Base-by-base conservation (phyloP, 2,797 vertebrate species). In the Enteromius treurensis region DNA sequence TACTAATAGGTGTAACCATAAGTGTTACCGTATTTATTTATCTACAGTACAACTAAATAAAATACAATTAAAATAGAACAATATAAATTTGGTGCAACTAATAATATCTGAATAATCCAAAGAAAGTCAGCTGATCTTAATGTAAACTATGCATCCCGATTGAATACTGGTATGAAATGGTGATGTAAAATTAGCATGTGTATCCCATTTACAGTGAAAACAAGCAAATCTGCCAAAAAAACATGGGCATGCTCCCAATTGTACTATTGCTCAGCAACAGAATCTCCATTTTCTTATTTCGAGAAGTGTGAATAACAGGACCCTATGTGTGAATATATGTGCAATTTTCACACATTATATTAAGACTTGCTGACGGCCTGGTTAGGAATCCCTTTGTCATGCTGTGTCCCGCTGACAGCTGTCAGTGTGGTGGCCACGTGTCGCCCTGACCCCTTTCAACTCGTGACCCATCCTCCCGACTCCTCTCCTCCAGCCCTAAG, bases 321-420 rank as follows among this genome's bases (percentile, higher is more conserved):
- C 1, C 5, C n/a, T 29, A 37, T 82, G 69, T 81, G 60, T 76
- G 3, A 45, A 8, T 83, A 26, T 11, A 77, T 76, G 34, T 62
- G 85, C 71, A 47, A 40, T 70, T 42, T 83, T 83, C 65, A 78
- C 68, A 37, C 67, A 51, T 83, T 23, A 64, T 47, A 64, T 49
- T 23, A 32, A 62, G 71, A 76, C 69, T 68, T 21, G 26, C 80
- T 76, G 83, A 64, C 42, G n/a, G 60, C 53, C 62, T 78, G 60
- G 58, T 70, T 70, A 67, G 19, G 64, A 80, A 74, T 85, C 58
- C 67, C n/a, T 85, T 80, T 79, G 77, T 88, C 83, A 76, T 71
- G 47, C 74, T 69, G 32, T 70, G 81, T 53, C 47, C 68, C 37
- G 53, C 64, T 37, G 82, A 83, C 83, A 78, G 77, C 73, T 84